Percentiles rank a stretch among this genome's conserved stretches.
Conservation (phyloP, 1,140 invertebrate species). For the Lethrus apterus region DNA sequence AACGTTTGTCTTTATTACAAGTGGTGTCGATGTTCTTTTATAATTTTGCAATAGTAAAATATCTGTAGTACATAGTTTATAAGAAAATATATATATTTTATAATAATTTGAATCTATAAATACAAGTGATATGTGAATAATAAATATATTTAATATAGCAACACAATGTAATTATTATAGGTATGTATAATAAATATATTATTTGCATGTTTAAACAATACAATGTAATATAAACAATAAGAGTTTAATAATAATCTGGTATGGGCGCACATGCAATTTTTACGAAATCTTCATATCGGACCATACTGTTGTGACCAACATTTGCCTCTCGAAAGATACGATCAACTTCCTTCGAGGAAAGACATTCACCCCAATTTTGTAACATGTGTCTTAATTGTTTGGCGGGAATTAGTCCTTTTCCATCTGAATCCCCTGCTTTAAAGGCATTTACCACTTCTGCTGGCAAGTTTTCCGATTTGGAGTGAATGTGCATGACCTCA, state of each 20-base stretch:
- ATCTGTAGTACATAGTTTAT: too few relatives aligned
- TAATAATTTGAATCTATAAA: too few relatives aligned
- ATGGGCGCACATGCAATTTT: constrained; percentile 90
- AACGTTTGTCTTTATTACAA: too few relatives aligned
- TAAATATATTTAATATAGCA: too few relatives aligned
- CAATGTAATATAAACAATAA: constrained; percentile 1
- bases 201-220: neutral
- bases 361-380: constrained; percentile 83
- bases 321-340: constrained; percentile 90
- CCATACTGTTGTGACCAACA: constrained; percentile 69
- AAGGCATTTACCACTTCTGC: constrained; percentile 87
- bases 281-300: constrained; percentile 88
- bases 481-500: constrained; percentile 91
- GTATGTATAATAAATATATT: constrained; percentile 1
- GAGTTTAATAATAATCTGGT: constrained; percentile 80
- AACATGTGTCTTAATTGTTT: constrained; percentile 81
- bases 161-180: too few relatives aligned
- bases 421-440: constrained; percentile 68
- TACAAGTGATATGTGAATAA: too few relatives aligned
- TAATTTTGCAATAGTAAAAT: too few relatives aligned
- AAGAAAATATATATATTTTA: too few relatives aligned
- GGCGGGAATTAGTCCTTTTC: constrained; percentile 70
- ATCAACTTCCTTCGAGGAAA: constrained; percentile 88
- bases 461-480: constrained; percentile 74
- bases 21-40: too few relatives aligned